A percentile compares a stretch with the other conserved stretches of the same genome.
Evolutionary conservation across 1,140 invertebrate species (phyloP).

Genomic region (Trichonephila clavata): DNA sequence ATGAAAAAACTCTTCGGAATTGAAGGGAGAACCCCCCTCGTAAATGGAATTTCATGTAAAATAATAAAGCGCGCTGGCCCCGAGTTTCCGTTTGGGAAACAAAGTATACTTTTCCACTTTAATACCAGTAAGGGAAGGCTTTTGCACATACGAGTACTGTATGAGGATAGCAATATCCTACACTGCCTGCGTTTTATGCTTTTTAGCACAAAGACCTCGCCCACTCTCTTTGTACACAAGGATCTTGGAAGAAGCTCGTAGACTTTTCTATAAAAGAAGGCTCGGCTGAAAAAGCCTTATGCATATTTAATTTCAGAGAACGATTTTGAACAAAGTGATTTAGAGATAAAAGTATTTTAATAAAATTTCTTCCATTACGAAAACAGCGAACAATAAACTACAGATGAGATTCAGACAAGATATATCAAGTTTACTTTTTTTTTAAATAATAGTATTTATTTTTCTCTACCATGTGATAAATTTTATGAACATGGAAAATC

Average conservation of each 20-base stretch:
- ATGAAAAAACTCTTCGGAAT: background rate
- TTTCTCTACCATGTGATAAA: too few relatives aligned
- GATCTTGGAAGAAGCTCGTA: background rate
- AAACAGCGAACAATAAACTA: too few relatives aligned
- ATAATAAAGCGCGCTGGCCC: background rate
- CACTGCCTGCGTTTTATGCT: background rate
- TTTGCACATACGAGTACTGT: background rate
- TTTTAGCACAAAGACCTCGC: background rate
- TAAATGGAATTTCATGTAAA: slow-evolving; percentile 36
- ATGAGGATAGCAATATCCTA: background rate
- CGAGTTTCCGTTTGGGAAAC: background rate
- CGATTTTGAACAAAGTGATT: too few relatives aligned
- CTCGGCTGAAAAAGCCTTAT: background rate
- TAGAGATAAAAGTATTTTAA: too few relatives aligned
- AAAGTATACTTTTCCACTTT: background rate
- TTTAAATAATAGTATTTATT: too few relatives aligned
- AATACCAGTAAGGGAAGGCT: background rate
- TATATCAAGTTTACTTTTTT: too few relatives aligned
- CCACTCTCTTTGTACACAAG: background rate
- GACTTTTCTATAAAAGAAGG: background rate
- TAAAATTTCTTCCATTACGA: too few relatives aligned
- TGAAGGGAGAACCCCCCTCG: background rate
- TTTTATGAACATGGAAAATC: too few relatives aligned
- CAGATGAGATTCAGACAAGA: too few relatives aligned
- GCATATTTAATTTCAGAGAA: too few relatives aligned